Conservation (phyloP, 1,140 invertebrate genomes). For the Lamellibrachia luymesi region DNA sequence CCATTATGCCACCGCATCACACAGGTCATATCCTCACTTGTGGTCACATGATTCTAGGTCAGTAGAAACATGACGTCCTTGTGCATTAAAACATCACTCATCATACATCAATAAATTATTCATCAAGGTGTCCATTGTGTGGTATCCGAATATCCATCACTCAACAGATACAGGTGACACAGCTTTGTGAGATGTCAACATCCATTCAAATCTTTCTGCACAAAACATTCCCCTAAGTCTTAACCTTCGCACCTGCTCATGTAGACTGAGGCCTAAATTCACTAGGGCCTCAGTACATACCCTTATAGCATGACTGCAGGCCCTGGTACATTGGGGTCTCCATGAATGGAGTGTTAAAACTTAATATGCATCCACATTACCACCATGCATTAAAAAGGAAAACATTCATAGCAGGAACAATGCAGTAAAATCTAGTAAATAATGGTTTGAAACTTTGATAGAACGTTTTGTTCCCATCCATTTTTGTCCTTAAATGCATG, state of each 20-base stretch:
- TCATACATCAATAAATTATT: background rate
- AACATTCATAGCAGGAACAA: too few species aligned
- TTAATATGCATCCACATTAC: too few species aligned
- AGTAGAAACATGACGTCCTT: background rate
- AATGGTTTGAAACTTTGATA: too few species aligned
- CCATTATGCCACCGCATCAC: background rate
- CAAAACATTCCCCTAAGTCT: background rate
- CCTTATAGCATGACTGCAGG: background rate
- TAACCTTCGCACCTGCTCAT: background rate
- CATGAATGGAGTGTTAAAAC: too few species aligned
- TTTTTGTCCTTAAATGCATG: too few species aligned
- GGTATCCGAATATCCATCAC: background rate
- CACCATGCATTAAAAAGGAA: too few species aligned
- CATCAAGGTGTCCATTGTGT: background rate
- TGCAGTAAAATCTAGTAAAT: too few species aligned
- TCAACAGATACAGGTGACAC: background rate
- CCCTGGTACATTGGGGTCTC: background rate
- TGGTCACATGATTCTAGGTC: background rate
- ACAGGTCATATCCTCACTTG: background rate
- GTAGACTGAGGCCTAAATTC: background rate
- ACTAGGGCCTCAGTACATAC: background rate
- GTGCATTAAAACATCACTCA: background rate
- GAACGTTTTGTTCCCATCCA: too few species aligned
- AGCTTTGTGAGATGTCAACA: background rate
- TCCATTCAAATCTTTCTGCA: background rate